Base-by-base conservation (phyloP, 2,888 invertebrate genomes). In the Diarsia brunnea region DNA sequence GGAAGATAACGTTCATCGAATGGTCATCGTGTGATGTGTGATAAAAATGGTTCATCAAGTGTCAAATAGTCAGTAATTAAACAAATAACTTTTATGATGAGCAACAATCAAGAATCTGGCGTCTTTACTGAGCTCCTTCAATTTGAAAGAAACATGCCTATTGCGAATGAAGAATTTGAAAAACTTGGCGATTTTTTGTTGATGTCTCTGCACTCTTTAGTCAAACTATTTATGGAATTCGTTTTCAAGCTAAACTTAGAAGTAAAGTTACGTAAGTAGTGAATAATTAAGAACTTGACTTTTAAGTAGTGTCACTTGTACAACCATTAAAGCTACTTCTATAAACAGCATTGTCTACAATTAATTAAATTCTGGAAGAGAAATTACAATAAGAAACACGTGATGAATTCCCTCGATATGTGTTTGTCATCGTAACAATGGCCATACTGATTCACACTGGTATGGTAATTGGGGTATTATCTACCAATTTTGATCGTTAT, bases 21-120 rank as follows among this genome's bases (percentile, higher is more conserved):
- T 84, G 87, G 21, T 43, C 81, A 67, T 74, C 66, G 63, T 86
- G 71, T 84, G 87, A 84, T 79, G 73, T 73, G 78, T 69, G 78
- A 82, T 82, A 64, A n/a, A n/a, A n/a, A 70, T 65, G 60, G 53
- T 53, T 69, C 68, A 82, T 73, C 66, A 64, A 82, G 78, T 71
- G 78, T 85, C 83, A 73, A 85, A 69, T 70, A 67, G 24, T 51
- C 21, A 81, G 58, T 47, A 80, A 83, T 79, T 64, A 84, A 64
- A 80, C 47, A 70, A 78, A 69, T 60, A 53, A 65, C 58, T 55
- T 77, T 61, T 60, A 45, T 43, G 43, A 67, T 68, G 45, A 64
- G 31, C 12, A 51, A 67, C 12, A 43, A 64, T 63, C 7, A 16
- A 7, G 10, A 47, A 38, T 63, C n/a, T 43, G 14, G 16, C 4